Evolutionary conservation across 2,113 vertebrate species (phyloP).

Genomic region (Hyperoodon ampullatus): DNA sequence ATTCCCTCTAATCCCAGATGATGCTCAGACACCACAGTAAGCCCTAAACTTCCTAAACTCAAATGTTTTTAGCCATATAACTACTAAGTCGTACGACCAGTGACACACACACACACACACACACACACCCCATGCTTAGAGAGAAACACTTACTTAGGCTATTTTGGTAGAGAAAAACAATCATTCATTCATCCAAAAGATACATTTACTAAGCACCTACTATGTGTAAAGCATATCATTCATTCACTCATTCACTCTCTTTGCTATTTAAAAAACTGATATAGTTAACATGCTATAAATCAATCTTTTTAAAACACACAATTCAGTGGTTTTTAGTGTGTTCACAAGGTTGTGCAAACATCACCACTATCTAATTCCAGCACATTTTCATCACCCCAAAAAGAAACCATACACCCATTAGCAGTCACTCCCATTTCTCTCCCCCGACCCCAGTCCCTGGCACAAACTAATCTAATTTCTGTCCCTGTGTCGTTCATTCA

Average conservation of each 20-base stretch:
- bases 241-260: background rate
- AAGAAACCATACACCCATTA: background rate
- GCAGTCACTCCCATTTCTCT: background rate
- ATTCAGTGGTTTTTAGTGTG: background rate
- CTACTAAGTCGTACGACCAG: background rate
- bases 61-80: background rate
- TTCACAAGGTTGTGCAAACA: background rate
- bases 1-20: background rate
- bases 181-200: background rate
- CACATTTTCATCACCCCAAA: background rate
- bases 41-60: background rate
- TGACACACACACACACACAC: background rate
- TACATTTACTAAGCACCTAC: background rate
- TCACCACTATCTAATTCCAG: background rate
- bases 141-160: background rate
- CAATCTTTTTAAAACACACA: background rate
- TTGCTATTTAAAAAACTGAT: background rate
- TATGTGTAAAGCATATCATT: background rate
- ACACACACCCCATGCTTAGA: background rate
- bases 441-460: background rate
- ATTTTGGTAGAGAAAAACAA: background rate
- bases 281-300: background rate
- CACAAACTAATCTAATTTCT: background rate
- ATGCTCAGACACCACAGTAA: background rate
- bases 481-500: background rate